These are phyloP conservation scores for Chrysolina americana DNA, from an alignment of 2,888 invertebrate genomes.

Conservation along the genomic window DNA sequence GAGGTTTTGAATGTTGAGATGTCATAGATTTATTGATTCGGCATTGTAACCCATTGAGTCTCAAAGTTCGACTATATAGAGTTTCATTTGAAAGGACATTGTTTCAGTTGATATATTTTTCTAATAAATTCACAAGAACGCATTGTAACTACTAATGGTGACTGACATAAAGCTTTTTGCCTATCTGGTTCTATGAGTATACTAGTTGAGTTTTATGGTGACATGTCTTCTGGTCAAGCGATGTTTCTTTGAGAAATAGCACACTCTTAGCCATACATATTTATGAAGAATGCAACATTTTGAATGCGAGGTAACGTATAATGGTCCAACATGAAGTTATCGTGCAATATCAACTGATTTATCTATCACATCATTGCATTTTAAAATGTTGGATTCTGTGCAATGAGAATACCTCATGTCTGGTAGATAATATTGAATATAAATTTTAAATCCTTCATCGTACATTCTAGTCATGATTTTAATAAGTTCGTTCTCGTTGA, in stretches of 20 bases:
- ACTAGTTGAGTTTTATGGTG: slow-evolving; percentile 11
- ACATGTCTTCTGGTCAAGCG: neutral
- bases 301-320: slow-evolving; percentile 26
- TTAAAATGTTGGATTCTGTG: slow-evolving; percentile 32
- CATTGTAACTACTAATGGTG: neutral
- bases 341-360: slow-evolving; percentile 39
- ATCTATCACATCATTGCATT: slow-evolving; percentile 39
- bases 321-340: slow-evolving; percentile 23
- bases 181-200: neutral
- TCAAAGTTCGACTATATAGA: too few species aligned
- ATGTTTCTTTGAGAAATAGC: slow-evolving; percentile 9
- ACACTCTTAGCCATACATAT: slow-evolving; percentile 19
- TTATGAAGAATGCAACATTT: slow-evolving; percentile 26
- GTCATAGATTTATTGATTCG: too few species aligned
- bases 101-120: too few species aligned
- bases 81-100: too few species aligned
- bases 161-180: neutral
- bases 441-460: slow-evolving; percentile 3
- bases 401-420: slow-evolving; percentile 40
- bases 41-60: too few species aligned
- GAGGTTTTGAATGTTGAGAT: too few species aligned
- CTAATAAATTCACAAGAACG: neutral
- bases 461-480: slow-evolving; percentile 5
- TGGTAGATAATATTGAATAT: slow-evolving; percentile 11
- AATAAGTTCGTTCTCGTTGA: neutral